Evolutionary conservation across 1,140 invertebrate species (phyloP).

Genomic region (Mactra quadrangularis): DNA sequence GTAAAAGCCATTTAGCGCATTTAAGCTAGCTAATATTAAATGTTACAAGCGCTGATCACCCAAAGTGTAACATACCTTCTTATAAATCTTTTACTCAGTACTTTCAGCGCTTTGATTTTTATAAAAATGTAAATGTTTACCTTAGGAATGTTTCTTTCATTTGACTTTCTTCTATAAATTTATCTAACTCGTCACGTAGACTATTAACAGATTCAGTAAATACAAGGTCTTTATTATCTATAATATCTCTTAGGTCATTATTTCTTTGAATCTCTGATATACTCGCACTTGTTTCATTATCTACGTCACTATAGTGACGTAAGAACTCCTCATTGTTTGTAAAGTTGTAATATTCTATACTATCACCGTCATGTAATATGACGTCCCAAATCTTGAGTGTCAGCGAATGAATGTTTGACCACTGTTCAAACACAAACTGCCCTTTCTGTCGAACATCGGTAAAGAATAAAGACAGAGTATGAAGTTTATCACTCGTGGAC

Average conservation of each 20-base stretch:
- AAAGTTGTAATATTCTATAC: slow-evolving; percentile 72
- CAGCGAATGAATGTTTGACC: slow-evolving; percentile 54
- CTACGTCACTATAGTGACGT: slow-evolving; percentile 3
- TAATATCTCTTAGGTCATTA: slow-evolving; percentile 4
- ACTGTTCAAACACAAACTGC: slow-evolving; percentile 70
- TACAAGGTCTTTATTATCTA: slow-evolving; percentile 18
- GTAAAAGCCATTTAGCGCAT: too few species aligned
- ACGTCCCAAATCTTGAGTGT: slow-evolving; percentile 67
- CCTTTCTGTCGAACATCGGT: slow-evolving; percentile 59
- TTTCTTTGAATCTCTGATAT: background rate
- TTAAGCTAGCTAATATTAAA: too few species aligned
- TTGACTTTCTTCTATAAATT: slow-evolving; percentile 5
- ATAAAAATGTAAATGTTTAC: too few species aligned
- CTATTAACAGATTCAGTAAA: background rate
- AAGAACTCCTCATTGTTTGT: slow-evolving; percentile 43
- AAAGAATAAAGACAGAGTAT: slow-evolving; percentile 16
- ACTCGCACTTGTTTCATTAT: too few species aligned
- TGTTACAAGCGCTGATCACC: too few species aligned
- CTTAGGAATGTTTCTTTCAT: slow-evolving; percentile 4
- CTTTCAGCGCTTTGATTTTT: too few species aligned
- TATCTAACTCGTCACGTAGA: background rate
- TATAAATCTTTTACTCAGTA: too few species aligned
- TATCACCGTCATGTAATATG: slow-evolving; percentile 69
- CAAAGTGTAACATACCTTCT: too few species aligned
- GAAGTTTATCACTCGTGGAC: background rate